Conservation (phyloP, 2,888 invertebrate species). For the Drosophila sordidula region DNA sequence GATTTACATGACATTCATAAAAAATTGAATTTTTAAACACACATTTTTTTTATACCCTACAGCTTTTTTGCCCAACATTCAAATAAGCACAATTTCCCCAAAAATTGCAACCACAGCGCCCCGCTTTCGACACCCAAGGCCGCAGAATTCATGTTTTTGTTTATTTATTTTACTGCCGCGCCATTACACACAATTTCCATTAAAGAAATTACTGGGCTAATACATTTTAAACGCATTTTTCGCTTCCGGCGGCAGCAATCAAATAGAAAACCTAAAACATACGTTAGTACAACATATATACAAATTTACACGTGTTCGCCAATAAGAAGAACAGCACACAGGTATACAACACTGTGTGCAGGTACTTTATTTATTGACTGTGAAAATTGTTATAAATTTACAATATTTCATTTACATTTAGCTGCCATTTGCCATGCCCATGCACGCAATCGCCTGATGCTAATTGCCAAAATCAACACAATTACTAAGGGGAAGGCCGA, state of each 20-base stretch:
- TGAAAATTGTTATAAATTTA: conserved; percentile 60
- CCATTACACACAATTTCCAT: conserved; percentile 42
- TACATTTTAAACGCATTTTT: conserved; percentile 32
- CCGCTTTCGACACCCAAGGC: background rate
- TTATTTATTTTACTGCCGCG: conserved; percentile 32
- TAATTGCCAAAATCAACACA: conserved; percentile 59
- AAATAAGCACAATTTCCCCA: no score
- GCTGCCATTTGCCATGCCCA: conserved; percentile 30
- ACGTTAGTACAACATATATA: conserved; percentile 52
- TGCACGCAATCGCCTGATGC: conserved; percentile 28
- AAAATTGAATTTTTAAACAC: background rate
- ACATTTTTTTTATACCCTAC: background rate
- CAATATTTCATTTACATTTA: conserved; percentile 47
- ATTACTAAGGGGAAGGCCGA: conserved; percentile 18
- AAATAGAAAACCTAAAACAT: conserved; percentile 52
- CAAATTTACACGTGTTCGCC: conserved; percentile 43
- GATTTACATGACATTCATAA: no score
- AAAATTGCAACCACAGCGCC: background rate
- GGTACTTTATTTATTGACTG: conserved; percentile 57
- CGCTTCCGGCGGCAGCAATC: conserved; percentile 26
- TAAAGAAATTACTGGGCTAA: conserved; percentile 37
- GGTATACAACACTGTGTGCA: conserved; percentile 18
- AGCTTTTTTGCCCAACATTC: no score
- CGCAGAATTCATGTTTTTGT: background rate
- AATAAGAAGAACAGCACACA: conserved; percentile 8